Evolutionary conservation across 1,140 invertebrate species (phyloP), one percentile per base, ranked within the genome.

Genomic region (Pseudachorutes palmiensis): DNA sequence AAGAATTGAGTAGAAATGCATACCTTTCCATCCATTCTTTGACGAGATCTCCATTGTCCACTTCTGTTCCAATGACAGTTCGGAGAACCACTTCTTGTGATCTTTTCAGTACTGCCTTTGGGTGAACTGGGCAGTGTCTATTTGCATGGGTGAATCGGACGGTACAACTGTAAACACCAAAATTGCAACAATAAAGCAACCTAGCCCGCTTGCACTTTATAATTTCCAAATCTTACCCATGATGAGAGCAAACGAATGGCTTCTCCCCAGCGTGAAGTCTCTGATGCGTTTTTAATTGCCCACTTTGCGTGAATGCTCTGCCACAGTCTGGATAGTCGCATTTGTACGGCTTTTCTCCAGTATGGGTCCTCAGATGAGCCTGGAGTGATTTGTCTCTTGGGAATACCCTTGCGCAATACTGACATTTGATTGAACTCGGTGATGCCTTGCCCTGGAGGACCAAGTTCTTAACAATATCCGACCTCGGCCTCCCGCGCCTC

Each of bases 121-220:
- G 84, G 80, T 87, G 84, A 70, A 84, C 81, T 1, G 85, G 81
- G 73, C 88, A 91, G 71, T 88, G 87, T 30, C 88, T 77, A 75
- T 91, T 91, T 0, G 88, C 87, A 78, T 91, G 88, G n/a, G 88
- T 89, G 75, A 90, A 91, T 65, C 87, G 78, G 77, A 83, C 87
- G 32, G 79, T 64, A 73, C 83, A 84, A 59, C 81, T 82, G 33
- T 3, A 63, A 70, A 63, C 59, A 58, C 31, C 62, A 58, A 69
- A n/a, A n/a, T n/a, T n/a, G n/a, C n/a, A n/a, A n/a, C n/a, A n/a
- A n/a, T n/a, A n/a, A n/a, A n/a, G n/a, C n/a, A n/a, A n/a, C n/a
- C n/a, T n/a, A n/a, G n/a, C n/a, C n/a, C n/a, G n/a, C n/a, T n/a
- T n/a, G n/a, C n/a, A n/a, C n/a, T n/a, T n/a, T n/a, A n/a, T n/a